Evolutionary conservation across 2,888 invertebrate genomes (phyloP), one percentile per base, ranked within the genome.

Genomic region (Meta bourneti): DNA sequence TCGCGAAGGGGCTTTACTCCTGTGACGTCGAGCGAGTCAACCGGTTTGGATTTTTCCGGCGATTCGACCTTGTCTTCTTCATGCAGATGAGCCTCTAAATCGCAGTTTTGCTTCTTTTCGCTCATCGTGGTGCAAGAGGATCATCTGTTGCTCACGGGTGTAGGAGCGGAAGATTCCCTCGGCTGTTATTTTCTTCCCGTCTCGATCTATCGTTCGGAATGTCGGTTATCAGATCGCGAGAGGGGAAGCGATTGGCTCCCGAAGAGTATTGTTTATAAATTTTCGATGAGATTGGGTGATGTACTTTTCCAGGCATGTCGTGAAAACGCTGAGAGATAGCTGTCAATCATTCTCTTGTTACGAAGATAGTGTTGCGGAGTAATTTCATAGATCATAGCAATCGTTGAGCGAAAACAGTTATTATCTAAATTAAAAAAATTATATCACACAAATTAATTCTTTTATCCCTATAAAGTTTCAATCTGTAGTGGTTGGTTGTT

Each of bases 1-100:
- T 80, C n/a, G 6, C 9, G 34, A 61, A 61, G 54, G 61, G 54
- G 80, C 34, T 34, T 34, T 7, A 80, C 34, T 34, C 19, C 51
- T 79, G 20, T 20, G 49, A n/a, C 79, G 51, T 52, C 54, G 20
- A 72, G 6, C 20, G 70, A 71, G 34, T 49, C 61, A 13, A 34
- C 75, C 48, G 61, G 34, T 83, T 72, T 83, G 51, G 34, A 69
- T 2, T 49, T 34, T 81, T 0, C 52, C 49, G 71, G 19, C 48
- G 34, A 49, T 48, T 75, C 61, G 75, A 48, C 75, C 72, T 85
- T 85, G 9, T 34, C 49, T 77, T 77, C 9, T 51, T 51, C 77
- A 52, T 9, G 9, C 77, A 9, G 19, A 19, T 52, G 52, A 8
- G 77, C n/a, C 19, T 52, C 52, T 77, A 51, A 51, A 19, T 77